A percentile compares a stretch with the other conserved stretches of the same genome.
These are phyloP conservation scores for Carcharodon carcharias DNA, from an alignment of 2,797 vertebrate genomes.

Conservation along the genomic window DNA sequence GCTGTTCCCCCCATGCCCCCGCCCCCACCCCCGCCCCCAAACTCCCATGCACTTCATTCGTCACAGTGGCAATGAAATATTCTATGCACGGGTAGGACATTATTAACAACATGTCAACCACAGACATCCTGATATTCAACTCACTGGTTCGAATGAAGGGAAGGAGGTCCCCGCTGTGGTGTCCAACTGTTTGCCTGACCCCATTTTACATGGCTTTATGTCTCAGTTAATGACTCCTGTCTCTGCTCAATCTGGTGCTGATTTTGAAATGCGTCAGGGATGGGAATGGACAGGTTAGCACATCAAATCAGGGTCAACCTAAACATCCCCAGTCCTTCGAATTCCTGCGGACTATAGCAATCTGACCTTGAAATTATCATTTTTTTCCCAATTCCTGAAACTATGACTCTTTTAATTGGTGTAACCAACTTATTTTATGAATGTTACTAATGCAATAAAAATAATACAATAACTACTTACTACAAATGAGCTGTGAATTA, in stretches of 20 bases:
- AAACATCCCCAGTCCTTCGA: background rate
- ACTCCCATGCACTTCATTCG: no score
- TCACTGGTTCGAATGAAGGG: background rate
- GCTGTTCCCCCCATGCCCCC: background rate
- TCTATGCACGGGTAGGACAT: background rate
- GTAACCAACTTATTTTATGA: background rate
- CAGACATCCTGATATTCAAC: slow-evolving; percentile 9
- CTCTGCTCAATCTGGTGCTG: background rate
- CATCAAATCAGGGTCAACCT: background rate
- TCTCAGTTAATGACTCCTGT: slow-evolving; percentile 16
- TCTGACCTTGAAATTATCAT: background rate
- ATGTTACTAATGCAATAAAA: background rate
- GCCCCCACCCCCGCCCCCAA: background rate
- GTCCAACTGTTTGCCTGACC: slow-evolving; percentile 12
- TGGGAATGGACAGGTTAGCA: background rate
- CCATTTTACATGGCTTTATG: background rate
- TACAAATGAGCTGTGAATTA: background rate
- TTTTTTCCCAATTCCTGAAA: background rate
- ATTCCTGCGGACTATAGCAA: background rate
- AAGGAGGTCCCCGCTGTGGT: background rate
- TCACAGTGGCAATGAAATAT: background rate
- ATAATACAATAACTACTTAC: background rate
- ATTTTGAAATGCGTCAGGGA: background rate
- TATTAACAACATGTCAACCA: background rate
- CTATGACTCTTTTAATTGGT: background rate